These are phyloP conservation scores for Ceriagrion tenellum DNA, from an alignment of 2,888 invertebrate genomes.

Conservation along the genomic window DNA sequence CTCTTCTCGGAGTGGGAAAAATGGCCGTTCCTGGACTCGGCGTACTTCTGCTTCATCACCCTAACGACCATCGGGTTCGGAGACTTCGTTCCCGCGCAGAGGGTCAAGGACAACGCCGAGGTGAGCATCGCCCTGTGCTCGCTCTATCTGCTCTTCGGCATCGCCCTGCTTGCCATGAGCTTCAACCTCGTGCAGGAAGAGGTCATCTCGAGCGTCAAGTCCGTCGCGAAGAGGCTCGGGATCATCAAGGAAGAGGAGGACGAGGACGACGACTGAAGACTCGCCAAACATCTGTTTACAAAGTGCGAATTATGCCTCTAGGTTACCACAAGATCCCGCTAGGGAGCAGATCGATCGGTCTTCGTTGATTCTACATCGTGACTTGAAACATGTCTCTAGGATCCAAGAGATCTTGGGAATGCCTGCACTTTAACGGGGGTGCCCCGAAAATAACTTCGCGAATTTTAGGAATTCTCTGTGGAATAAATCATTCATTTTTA, in stretches of 20 bases:
- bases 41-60: slow-evolving; percentile 96
- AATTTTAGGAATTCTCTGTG: too few relatives aligned
- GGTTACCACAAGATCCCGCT: too few relatives aligned
- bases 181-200: slow-evolving; percentile 98
- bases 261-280: slow-evolving; percentile 79
- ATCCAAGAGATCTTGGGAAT: too few relatives aligned
- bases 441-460: too few relatives aligned
- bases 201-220: slow-evolving; percentile 92
- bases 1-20: slow-evolving; percentile 92
- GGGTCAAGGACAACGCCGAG: slow-evolving; percentile 79
- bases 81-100: slow-evolving; percentile 93
- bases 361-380: too few relatives aligned
- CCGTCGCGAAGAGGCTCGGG: slow-evolving; percentile 91
- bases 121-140: slow-evolving; percentile 92
- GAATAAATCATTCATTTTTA: too few relatives aligned
- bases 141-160: slow-evolving; percentile 95
- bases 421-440: too few relatives aligned
- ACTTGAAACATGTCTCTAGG: too few relatives aligned
- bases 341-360: too few relatives aligned
- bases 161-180: slow-evolving; percentile 96
- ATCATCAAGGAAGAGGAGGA: slow-evolving; percentile 89
- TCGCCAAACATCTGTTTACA: neutral
- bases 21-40: slow-evolving; percentile 92
- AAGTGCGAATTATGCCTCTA: too few relatives aligned
- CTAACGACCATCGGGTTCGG: slow-evolving; percentile 96